These are phyloP conservation scores for Cavia porcellus DNA, from an alignment of 2,113 vertebrate species.

Conservation along the genomic window DNA sequence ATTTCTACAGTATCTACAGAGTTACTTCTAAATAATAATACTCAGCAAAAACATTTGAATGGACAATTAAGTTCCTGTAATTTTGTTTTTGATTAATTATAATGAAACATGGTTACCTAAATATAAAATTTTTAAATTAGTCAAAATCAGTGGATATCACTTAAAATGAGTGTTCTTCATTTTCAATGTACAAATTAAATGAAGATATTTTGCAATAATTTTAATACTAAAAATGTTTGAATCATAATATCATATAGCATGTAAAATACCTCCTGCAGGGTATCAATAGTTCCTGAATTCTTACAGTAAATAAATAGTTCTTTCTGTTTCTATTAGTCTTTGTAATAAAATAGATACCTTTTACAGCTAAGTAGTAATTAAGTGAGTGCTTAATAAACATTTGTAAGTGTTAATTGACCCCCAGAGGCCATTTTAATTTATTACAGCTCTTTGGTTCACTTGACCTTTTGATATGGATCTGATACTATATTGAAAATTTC, in stretches of 20 bases:
- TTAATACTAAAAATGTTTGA: background rate
- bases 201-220: background rate
- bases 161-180: background rate
- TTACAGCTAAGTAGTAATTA: slow-evolving; percentile 49
- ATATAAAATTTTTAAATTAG: background rate
- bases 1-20: background rate
- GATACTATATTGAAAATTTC: background rate
- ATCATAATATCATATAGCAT: background rate
- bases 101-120: background rate
- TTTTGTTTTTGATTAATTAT: slow-evolving; percentile 7
- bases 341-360: background rate
- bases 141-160: background rate
- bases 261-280: background rate
- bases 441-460: background rate
- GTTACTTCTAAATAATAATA: background rate
- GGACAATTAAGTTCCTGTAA: background rate
- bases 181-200: background rate
- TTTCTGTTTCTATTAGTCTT: slow-evolving; percentile 50
- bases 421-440: slow-evolving; percentile 34
- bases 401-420: slow-evolving; percentile 43
- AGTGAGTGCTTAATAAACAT: slow-evolving; percentile 61
- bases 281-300: background rate
- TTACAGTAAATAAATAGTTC: background rate
- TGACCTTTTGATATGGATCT: slow-evolving; percentile 63
- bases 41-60: background rate